Evolutionary conservation across 2,797 vertebrate species (phyloP).

Genomic region (Naso thynnoides): DNA sequence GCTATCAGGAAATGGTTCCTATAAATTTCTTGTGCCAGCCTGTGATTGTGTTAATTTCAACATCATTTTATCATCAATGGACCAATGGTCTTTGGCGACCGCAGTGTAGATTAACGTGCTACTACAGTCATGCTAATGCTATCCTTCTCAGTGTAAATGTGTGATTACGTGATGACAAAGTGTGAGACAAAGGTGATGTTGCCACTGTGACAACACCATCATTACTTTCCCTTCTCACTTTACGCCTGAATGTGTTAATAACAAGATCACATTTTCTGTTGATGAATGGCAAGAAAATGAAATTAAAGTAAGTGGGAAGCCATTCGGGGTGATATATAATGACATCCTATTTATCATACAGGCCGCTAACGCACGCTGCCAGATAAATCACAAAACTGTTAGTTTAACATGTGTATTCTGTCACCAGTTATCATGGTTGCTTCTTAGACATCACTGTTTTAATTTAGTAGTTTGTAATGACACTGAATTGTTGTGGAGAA

Average conservation of each 20-base stretch:
- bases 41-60: neutral
- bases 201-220: conserved; percentile 64
- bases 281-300: conserved; percentile 70
- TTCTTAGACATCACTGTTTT: conserved; percentile 20
- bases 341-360: conserved; percentile 59
- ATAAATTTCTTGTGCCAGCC: neutral
- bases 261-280: conserved; percentile 68
- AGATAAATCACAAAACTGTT: conserved; percentile 51
- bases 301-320: conserved; percentile 69
- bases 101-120: conserved; percentile 37
- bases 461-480: conserved; percentile 8
- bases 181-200: conserved; percentile 75
- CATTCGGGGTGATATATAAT: conserved; percentile 55
- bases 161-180: conserved; percentile 63
- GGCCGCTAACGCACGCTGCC: conserved; percentile 19
- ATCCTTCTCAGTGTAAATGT: conserved; percentile 52
- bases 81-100: neutral
- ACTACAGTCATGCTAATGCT: conserved; percentile 53
- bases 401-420: conserved; percentile 42
- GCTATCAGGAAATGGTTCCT: neutral
- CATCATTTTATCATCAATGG: neutral
- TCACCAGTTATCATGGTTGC: conserved; percentile 20
- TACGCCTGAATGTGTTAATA: conserved; percentile 70
- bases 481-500: neutral
- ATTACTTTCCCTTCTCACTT: conserved; percentile 64